Base-by-base conservation (phyloP, 2,888 invertebrate genomes). In the Eurytoma adleriae region DNA sequence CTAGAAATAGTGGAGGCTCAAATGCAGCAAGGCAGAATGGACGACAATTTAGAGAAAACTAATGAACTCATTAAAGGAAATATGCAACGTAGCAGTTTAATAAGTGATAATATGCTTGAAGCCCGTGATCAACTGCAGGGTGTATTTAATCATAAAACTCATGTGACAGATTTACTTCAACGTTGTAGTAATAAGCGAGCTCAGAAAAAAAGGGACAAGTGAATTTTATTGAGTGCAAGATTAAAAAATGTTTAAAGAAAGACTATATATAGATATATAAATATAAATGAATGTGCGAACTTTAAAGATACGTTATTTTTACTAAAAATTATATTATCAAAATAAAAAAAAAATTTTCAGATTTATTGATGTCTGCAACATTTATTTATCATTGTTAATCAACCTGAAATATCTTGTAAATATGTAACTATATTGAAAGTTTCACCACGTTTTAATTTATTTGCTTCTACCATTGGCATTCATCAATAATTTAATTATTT, bases 151-250 rank as follows among this genome's bases (percentile, higher is more conserved):
- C 98, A 98, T 90, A 96, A 97, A 91, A 94, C 94, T 73, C 95
- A 96, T 85, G 96, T 98, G 57, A 94, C 95, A 18, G 98, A 98
- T 88, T 97, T 98, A 86, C 94, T 99, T 79, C 95, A 95, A 87
- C 95, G 97, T 85, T 97, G 97, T 92, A 96, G 96, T 84, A 97
- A 97, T 89, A 98, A 98, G 91, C 92, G 98, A 83, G 96, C 96
- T 88, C 96, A 96, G 89, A 96, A 98, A 90, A 98, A 98, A 91
- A 95, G 97, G 85, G 96, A 98, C 82, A 96, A 96, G 85, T 90
- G 85, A 88, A 80, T 67, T 66, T 66, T 64, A 68, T 68, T 57
- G 48, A 61, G 76, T 77, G 66, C 18, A 81, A 72, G 40, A 75
- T 78, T 57, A 76, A 79, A 76, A 57, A 67, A 64, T 64, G 18